A percentile compares a stretch with the other conserved stretches of the same genome.
Conservation (phyloP, 1,140 invertebrate species). For the Nasonia giraulti region DNA sequence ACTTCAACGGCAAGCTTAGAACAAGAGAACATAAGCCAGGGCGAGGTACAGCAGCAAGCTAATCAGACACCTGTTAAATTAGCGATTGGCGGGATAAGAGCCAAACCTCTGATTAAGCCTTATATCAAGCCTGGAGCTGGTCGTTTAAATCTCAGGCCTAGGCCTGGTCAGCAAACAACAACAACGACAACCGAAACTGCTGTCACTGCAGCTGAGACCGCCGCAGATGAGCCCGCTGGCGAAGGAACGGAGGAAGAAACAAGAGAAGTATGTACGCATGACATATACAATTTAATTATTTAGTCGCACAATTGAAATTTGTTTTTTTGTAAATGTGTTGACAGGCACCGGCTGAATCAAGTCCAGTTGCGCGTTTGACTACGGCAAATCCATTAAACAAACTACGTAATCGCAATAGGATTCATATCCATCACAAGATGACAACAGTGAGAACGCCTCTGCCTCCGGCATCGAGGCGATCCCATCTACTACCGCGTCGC, state of each 20-base stretch:
- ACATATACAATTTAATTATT: too few relatives aligned
- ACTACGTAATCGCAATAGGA: slow-evolving; percentile 67
- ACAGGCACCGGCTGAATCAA: slow-evolving; percentile 69
- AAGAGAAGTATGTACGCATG: slow-evolving; percentile 61
- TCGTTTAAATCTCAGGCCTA: slow-evolving; percentile 75
- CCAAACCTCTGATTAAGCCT: slow-evolving; percentile 56
- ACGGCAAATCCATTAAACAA: slow-evolving; percentile 71
- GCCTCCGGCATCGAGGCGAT: slow-evolving; percentile 61
- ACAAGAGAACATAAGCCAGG: slow-evolving; percentile 37
- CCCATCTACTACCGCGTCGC: slow-evolving; percentile 65
- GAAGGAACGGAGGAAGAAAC: slow-evolving; percentile 74
- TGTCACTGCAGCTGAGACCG: slow-evolving; percentile 60
- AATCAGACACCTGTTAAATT: slow-evolving; percentile 56
- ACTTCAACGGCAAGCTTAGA: slow-evolving; percentile 56
- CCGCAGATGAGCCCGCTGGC: slow-evolving; percentile 68
- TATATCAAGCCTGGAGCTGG: slow-evolving; percentile 75
- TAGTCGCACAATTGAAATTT: too few relatives aligned
- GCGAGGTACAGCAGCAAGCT: too few relatives aligned
- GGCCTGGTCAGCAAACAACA: slow-evolving; percentile 70
- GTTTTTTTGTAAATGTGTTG: neutral
- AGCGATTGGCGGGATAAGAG: slow-evolving; percentile 65
- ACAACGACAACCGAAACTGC: slow-evolving; percentile 67
- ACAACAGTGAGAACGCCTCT: slow-evolving; percentile 66
- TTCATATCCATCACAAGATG: slow-evolving; percentile 69
- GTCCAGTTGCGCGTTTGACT: slow-evolving; percentile 63